phyloP scores from a whole-genome alignment of 2,888 invertebrate genomes.

The Cataglyphis albicans region DNA sequence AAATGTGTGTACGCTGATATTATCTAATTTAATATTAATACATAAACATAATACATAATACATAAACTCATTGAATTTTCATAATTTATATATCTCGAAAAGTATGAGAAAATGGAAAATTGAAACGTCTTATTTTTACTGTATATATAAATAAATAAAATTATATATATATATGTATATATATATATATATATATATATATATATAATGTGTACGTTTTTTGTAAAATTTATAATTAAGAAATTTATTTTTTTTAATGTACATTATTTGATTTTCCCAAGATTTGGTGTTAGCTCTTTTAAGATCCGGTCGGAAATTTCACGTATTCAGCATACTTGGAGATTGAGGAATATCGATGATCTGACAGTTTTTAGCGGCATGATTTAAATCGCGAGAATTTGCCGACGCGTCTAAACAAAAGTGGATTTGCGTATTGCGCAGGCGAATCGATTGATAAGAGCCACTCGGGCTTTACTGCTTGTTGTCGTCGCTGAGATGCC shows the following conservation, averaged over 20 bases:
- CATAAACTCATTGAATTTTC: not conserved
- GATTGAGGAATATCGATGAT: not conserved
- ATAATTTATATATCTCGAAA: not conserved
- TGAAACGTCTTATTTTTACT: not conserved
- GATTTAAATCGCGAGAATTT: not conserved
- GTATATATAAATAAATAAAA: too few species aligned
- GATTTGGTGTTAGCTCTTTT: not conserved
- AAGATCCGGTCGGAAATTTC: too few species aligned
- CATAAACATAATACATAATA: not conserved
- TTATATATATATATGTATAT: not conserved
- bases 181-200: not conserved
- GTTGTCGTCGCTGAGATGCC: slow-evolving; percentile 61
- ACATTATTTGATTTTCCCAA: not conserved
- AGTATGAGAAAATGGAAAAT: not conserved
- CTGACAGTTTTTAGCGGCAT: not conserved
- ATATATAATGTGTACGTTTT: not conserved
- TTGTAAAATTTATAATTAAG: not conserved
- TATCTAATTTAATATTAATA: slow-evolving; percentile 14
- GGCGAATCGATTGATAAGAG: slow-evolving; percentile 22
- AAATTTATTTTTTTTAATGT: not conserved
- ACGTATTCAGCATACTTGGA: not conserved
- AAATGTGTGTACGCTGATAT: not conserved
- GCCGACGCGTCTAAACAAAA: not conserved
- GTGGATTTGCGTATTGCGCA: slow-evolving; percentile 21
- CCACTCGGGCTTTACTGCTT: not conserved